Conservation (phyloP, 2,888 invertebrate species). For the Meloe dianella region DNA sequence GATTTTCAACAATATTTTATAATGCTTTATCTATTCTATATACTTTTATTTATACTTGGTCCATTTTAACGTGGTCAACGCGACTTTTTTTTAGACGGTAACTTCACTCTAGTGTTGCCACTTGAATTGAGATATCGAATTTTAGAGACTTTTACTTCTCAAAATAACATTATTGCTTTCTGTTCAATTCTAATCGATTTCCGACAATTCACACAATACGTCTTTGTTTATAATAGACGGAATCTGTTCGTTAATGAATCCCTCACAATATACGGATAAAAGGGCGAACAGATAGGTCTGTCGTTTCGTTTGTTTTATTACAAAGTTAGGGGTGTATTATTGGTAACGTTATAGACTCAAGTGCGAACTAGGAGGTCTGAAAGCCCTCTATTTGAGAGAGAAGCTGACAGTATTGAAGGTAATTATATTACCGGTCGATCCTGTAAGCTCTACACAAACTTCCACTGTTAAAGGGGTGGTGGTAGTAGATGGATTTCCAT, state of each 20-base stretch:
- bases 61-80: not conserved
- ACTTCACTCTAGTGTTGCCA: too few relatives aligned
- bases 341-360: conserved; percentile 54
- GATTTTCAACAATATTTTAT: not conserved
- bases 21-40: not conserved
- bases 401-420: conserved; percentile 50
- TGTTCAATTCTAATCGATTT: too few relatives aligned
- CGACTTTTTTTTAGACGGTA: too few relatives aligned
- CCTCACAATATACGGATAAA: conserved; percentile 25
- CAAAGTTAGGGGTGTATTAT: conserved; percentile 50
- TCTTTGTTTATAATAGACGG: not conserved
- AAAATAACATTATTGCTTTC: too few relatives aligned
- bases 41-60: not conserved
- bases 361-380: conserved; percentile 52
- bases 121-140: too few relatives aligned
- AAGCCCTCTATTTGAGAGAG: conserved; percentile 51
- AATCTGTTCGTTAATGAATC: conserved; percentile 33
- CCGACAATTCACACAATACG: not conserved
- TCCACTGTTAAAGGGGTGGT: conserved; percentile 13
- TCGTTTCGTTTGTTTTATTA: conserved; percentile 28
- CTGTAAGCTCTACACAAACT: conserved; percentile 42
- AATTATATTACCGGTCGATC: conserved; percentile 53
- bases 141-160: too few relatives aligned
- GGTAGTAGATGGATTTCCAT: not conserved
- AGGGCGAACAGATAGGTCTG: conserved; percentile 12